Evolutionary conservation across 2,113 vertebrate species (phyloP).

Genomic region (Dendropsophus ebraccatus): DNA sequence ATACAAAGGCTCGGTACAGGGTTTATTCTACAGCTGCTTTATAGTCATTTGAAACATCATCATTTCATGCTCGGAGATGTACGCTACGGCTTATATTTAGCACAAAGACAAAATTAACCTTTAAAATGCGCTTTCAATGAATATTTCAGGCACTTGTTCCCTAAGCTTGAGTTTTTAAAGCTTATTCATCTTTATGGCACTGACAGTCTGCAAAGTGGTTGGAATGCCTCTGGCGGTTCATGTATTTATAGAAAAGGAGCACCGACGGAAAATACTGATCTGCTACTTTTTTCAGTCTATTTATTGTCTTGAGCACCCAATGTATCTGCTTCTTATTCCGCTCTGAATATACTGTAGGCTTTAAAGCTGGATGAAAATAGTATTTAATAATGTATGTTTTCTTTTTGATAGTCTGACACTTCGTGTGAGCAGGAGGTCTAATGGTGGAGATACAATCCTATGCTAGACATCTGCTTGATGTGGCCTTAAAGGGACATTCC

Average conservation of each 20-base stretch:
- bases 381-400: slow-evolving; percentile 6
- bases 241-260: slow-evolving; percentile 51
- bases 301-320: not conserved
- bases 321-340: slow-evolving; percentile 17
- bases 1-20: not conserved
- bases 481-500: not conserved
- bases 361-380: slow-evolving; percentile 1
- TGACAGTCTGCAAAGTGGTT: slow-evolving; percentile 44
- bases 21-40: not conserved
- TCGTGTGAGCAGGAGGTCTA: not conserved
- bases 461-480: not conserved
- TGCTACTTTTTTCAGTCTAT: slow-evolving; percentile 12
- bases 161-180: not conserved
- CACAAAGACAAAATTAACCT: not conserved
- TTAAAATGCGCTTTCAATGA: slow-evolving; percentile 13
- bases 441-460: not conserved
- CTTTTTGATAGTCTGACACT: slow-evolving; percentile 1
- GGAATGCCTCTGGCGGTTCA: slow-evolving; percentile 25
- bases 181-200: slow-evolving; percentile 32
- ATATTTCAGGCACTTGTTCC: slow-evolving; percentile 29
- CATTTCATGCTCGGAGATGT: not conserved
- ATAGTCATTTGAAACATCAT: not conserved
- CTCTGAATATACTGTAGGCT: not conserved
- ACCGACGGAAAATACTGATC: slow-evolving; percentile 11
- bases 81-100: not conserved